phyloP scores from a whole-genome alignment of 2,888 invertebrate genomes.

The Drosophila crucigera region DNA sequence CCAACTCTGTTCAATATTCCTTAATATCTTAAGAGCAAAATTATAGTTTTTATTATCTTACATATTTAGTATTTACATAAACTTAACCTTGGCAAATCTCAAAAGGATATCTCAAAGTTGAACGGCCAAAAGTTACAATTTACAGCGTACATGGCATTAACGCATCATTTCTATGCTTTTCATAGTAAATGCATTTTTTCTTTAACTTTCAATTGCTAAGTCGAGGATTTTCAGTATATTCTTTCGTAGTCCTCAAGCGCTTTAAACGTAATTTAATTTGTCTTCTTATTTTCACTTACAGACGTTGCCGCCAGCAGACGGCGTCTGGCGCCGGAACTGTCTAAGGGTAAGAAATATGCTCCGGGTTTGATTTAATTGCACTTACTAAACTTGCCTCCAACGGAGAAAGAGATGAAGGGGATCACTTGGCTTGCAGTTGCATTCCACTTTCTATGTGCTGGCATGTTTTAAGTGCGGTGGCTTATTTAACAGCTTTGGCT shows the following conservation, averaged over 20 bases:
- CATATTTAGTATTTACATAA: neutral
- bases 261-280: slow-evolving; percentile 82
- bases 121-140: neutral
- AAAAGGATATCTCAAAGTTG: slow-evolving; percentile 15
- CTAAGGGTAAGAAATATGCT: slow-evolving; percentile 81
- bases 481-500: slow-evolving; percentile 67
- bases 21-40: neutral
- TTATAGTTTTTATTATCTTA: neutral
- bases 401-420: neutral
- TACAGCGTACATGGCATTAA: slow-evolving; percentile 13
- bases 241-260: slow-evolving; percentile 42
- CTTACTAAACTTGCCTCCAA: slow-evolving; percentile 55
- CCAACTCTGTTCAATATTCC: neutral
- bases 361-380: slow-evolving; percentile 78
- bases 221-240: slow-evolving; percentile 31
- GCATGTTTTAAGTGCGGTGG: slow-evolving; percentile 66
- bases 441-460: slow-evolving; percentile 30
- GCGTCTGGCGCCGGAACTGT: slow-evolving; percentile 80
- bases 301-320: slow-evolving; percentile 73
- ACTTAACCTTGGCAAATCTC: neutral
- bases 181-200: slow-evolving; percentile 25
- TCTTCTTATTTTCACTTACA: slow-evolving; percentile 71
- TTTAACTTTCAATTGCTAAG: slow-evolving; percentile 22
- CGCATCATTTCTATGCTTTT: slow-evolving; percentile 49
- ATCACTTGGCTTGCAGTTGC: slow-evolving; percentile 38